These are phyloP conservation scores for Heterodera filipjevi DNA, from an alignment of 2,888 invertebrate species.

Conservation along the genomic window DNA sequence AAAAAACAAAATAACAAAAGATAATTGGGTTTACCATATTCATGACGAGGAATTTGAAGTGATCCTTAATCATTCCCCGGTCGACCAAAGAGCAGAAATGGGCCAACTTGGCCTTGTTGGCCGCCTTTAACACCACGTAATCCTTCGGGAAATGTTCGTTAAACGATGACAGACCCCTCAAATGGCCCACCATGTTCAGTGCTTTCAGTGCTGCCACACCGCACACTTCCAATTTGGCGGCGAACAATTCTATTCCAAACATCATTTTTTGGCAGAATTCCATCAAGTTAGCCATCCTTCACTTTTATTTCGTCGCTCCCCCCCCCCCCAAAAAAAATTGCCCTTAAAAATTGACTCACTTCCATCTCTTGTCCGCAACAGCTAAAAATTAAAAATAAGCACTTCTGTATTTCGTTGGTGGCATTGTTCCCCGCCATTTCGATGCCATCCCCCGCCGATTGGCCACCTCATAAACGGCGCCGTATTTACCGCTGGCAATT, in stretches of 20 bases:
- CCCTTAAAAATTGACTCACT: slow-evolving; percentile 5
- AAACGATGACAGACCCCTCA: not conserved
- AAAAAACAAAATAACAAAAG: not conserved
- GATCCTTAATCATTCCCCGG: slow-evolving; percentile 61
- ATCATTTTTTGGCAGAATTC: no score
- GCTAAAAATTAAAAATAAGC: slow-evolving; percentile 10
- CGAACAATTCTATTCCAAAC: slow-evolving; percentile 44
- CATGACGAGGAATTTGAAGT: slow-evolving; percentile 52
- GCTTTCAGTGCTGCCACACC: slow-evolving; percentile 55
- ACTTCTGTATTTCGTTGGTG: no score
- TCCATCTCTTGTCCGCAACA: slow-evolving; percentile 26
- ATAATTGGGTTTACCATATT: slow-evolving; percentile 34
- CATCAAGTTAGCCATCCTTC: no score
- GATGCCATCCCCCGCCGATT: not conserved
- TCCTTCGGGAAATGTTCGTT: slow-evolving; percentile 36
- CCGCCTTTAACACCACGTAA: slow-evolving; percentile 56
- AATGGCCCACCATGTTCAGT: slow-evolving; percentile 47
- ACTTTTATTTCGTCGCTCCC: no score
- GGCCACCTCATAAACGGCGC: slow-evolving; percentile 61
- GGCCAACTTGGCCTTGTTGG: slow-evolving; percentile 39
- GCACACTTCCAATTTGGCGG: slow-evolving; percentile 59
- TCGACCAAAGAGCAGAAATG: slow-evolving; percentile 56
- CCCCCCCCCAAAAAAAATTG: not conserved
- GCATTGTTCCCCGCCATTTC: no score
- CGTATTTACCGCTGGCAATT: slow-evolving; percentile 58